These are phyloP conservation scores for Onychomys arenicola DNA, from an alignment of 2,797 vertebrate species.

Conservation along the genomic window DNA sequence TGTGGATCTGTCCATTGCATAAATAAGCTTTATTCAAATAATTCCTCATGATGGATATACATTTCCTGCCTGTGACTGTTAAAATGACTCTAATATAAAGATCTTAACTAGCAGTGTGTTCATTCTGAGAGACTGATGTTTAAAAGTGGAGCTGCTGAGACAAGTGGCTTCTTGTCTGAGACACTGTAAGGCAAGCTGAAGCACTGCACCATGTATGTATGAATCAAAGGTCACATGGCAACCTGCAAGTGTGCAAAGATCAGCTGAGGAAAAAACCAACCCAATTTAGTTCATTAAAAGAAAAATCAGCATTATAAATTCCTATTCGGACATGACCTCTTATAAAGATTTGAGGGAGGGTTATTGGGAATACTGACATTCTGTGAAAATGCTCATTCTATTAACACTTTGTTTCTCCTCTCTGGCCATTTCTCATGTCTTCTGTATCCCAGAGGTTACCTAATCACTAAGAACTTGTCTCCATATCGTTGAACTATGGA, in stretches of 20 bases:
- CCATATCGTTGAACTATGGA: not conserved
- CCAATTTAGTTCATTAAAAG: not conserved
- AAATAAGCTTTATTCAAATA: not conserved
- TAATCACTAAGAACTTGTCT: slow-evolving; percentile 36
- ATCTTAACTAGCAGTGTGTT: fast-evolving
- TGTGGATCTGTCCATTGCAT: fast-evolving
- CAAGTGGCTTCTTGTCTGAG: not conserved
- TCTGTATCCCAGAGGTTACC: not conserved
- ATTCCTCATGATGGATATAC: not conserved
- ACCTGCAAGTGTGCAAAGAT: not conserved
- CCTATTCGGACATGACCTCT: not conserved
- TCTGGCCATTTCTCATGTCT: not conserved
- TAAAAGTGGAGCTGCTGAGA: not conserved
- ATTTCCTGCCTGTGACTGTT: not conserved
- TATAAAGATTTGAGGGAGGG: not conserved
- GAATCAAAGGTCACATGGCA: not conserved
- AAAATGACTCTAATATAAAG: not conserved
- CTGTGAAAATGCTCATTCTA: not conserved
- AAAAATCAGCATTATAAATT: not conserved
- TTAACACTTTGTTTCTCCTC: not conserved
- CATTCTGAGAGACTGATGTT: not conserved
- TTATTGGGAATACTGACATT: not conserved
- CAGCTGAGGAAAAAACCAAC: not conserved
- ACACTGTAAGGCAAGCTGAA: not conserved
- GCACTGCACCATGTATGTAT: not conserved